A percentile compares a stretch with the other conserved stretches of the same genome.
These are phyloP conservation scores for Eudorcas thomsonii DNA, from an alignment of 2,113 vertebrate genomes.

Conservation along the genomic window DNA sequence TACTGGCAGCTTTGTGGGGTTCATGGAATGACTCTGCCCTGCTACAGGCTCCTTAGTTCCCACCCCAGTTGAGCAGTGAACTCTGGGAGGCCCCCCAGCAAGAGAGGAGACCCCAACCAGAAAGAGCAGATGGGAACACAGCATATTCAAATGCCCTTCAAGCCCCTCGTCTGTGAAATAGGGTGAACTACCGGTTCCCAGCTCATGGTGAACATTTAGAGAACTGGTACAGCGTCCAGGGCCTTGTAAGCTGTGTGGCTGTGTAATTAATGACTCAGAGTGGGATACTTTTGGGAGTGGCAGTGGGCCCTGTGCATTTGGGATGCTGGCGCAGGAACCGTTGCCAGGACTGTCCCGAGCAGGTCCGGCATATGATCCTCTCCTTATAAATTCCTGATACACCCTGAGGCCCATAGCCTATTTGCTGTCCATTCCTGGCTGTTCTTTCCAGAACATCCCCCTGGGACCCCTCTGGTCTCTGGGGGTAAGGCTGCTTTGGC, in stretches of 20 bases:
- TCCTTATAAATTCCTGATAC: not conserved
- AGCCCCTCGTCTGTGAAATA: fast-evolving
- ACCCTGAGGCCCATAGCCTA: fast-evolving
- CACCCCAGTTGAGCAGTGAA: not conserved
- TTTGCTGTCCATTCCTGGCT: not conserved
- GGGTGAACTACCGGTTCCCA: fast-evolving
- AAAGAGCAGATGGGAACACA: not conserved
- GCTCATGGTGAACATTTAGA: fast-evolving
- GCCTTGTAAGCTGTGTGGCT: not conserved
- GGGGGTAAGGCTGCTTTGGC: not conserved
- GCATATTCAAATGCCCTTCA: fast-evolving
- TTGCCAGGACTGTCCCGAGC: not conserved
- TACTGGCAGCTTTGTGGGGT: fast-evolving
- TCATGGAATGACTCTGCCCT: fast-evolving
- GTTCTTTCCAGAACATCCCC: not conserved
- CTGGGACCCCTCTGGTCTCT: not conserved
- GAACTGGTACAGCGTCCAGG: fast-evolving
- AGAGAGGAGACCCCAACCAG: not conserved
- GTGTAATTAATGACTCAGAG: fast-evolving
- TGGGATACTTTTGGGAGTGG: not conserved
- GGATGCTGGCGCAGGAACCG: not conserved
- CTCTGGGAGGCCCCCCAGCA: fast-evolving
- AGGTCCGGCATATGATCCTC: fast-evolving
- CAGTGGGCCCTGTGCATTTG: not conserved
- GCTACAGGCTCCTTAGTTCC: not conserved